Percentiles rank a stretch among this genome's conserved stretches.
These are phyloP conservation scores for Protobothrops mucrosquamatus DNA, from an alignment of 2,113 vertebrate genomes.

Conservation along the genomic window DNA sequence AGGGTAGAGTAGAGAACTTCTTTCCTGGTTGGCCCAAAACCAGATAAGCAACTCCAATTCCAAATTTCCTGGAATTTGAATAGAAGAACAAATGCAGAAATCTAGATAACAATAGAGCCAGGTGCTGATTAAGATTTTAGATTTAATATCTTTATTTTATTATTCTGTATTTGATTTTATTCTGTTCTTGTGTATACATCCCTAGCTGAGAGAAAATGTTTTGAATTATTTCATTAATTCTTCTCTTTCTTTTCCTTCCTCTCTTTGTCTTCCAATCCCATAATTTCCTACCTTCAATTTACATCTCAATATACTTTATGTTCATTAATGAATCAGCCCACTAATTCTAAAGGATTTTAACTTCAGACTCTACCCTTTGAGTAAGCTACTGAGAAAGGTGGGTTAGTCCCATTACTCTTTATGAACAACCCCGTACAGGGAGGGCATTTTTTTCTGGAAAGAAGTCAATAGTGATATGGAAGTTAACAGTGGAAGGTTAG, in stretches of 20 bases:
- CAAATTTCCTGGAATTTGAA: neutral
- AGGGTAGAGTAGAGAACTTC: neutral
- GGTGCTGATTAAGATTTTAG: neutral
- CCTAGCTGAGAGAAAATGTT: neutral
- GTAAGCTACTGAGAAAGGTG: neutral
- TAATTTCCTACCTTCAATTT: neutral
- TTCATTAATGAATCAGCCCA: neutral
- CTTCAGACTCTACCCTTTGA: neutral
- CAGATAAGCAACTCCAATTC: neutral
- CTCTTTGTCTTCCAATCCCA: neutral
- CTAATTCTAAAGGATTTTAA: neutral
- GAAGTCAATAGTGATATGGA: neutral
- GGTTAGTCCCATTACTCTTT: neutral
- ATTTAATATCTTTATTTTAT: neutral
- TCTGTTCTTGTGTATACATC: neutral
- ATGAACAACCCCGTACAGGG: neutral
- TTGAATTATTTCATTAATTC: neutral
- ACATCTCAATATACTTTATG: neutral
- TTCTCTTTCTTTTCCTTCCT: neutral
- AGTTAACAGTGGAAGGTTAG: neutral
- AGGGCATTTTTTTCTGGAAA: neutral
- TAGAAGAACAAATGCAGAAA: neutral
- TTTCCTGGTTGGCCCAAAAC: neutral
- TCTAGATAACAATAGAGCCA: neutral
- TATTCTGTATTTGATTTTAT: neutral